Evolutionary conservation across 2,797 vertebrate genomes (phyloP).

Genomic region (Argentina silus): DNA sequence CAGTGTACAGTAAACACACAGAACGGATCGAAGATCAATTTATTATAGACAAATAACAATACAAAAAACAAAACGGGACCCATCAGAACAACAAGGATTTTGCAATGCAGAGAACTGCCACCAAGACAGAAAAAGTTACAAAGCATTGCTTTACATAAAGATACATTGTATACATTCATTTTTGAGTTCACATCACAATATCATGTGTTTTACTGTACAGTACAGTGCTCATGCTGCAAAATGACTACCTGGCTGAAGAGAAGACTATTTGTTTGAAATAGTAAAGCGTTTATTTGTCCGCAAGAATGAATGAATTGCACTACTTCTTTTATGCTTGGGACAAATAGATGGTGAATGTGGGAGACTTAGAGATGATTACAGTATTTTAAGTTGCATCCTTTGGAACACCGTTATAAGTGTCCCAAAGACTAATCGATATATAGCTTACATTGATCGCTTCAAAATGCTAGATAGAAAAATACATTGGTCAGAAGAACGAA

Average conservation of each 20-base stretch:
- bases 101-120: constrained; percentile 30
- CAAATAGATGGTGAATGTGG: no score
- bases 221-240: constrained; percentile 43
- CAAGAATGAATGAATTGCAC: no score
- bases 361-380: no score
- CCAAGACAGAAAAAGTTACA: constrained; percentile 38
- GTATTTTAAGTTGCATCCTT: no score
- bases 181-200: constrained; percentile 53
- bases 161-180: constrained; percentile 19
- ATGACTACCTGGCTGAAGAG: constrained; percentile 30
- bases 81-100: constrained; percentile 52
- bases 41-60: constrained; percentile 68
- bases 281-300: no score
- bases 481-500: constrained; percentile 40
- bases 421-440: neutral
- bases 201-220: constrained; percentile 4
- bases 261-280: constrained; percentile 9
- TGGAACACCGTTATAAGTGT: neutral
- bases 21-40: constrained; percentile 33
- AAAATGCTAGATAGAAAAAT: constrained; percentile 43
- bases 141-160: constrained; percentile 26
- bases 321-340: no score
- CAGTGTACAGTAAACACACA: neutral
- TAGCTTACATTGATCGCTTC: constrained; percentile 36
- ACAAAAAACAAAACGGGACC: constrained; percentile 72